phyloP scores from a whole-genome alignment of 1,140 invertebrate genomes.

The Apis laboriosa region DNA sequence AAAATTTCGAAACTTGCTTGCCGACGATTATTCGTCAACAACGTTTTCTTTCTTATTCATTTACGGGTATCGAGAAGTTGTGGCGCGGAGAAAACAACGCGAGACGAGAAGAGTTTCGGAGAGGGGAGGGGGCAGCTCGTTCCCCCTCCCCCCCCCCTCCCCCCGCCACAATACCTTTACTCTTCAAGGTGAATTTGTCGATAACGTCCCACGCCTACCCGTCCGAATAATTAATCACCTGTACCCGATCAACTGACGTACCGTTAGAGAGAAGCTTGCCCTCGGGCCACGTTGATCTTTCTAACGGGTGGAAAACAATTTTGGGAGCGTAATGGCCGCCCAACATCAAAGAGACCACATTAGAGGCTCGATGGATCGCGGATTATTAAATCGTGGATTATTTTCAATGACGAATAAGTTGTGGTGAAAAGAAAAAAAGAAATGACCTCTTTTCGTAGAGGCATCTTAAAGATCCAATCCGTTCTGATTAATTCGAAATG shows the following conservation, averaged over 20 bases:
- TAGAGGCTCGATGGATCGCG: constrained; percentile 4
- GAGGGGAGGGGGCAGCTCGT: constrained; percentile 26
- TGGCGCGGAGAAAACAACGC: background rate
- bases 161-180: constrained; percentile 42
- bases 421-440: no score
- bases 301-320: constrained; percentile 55
- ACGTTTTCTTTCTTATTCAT: constrained; percentile 47
- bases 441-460: no score
- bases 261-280: constrained; percentile 59
- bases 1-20: no score
- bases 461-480: no score
- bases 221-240: constrained; percentile 68
- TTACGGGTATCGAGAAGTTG: constrained; percentile 33
- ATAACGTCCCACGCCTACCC: constrained; percentile 68
- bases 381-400: background rate
- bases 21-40: no score
- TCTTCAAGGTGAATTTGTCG: constrained; percentile 66
- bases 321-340: constrained; percentile 50
- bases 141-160: constrained; percentile 19
- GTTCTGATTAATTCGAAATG: no score
- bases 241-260: constrained; percentile 64
- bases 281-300: constrained; percentile 37
- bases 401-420: background rate
- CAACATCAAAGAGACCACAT: constrained; percentile 46
- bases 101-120: background rate